Percentiles rank a stretch among this genome's conserved stretches.
These are phyloP conservation scores for Drosophila suboccidentalis DNA, from an alignment of 2,888 invertebrate species.

Conservation along the genomic window DNA sequence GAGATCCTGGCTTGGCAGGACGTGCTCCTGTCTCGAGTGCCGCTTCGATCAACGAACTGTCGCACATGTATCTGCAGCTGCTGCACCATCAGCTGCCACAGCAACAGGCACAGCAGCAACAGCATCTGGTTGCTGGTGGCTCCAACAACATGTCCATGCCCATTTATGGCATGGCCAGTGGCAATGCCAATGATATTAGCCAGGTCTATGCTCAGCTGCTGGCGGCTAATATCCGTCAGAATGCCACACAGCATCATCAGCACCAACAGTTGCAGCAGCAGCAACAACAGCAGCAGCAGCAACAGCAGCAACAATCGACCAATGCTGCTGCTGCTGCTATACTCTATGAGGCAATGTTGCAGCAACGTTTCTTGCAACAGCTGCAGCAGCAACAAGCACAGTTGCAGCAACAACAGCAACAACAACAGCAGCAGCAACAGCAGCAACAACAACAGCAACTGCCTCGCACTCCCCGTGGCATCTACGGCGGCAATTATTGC, in stretches of 20 bases:
- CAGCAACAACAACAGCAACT: conserved; percentile 17
- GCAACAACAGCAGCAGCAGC: conserved; percentile 20
- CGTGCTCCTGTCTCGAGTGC: background rate
- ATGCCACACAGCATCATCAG: conserved; percentile 25
- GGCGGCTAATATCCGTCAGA: conserved; percentile 37
- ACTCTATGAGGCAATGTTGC: conserved; percentile 45
- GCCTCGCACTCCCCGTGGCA: conserved; percentile 41
- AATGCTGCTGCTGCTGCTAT: conserved; percentile 35
- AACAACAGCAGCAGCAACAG: conserved; percentile 18
- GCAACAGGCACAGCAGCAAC: conserved; percentile 39
- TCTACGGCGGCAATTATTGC: conserved; percentile 47
- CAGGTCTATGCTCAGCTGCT: conserved; percentile 43
- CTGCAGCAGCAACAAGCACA: conserved; percentile 31
- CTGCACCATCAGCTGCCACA: conserved; percentile 38
- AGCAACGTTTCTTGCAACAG: conserved; percentile 35
- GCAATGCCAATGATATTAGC: conserved; percentile 10
- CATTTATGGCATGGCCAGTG: conserved; percentile 11
- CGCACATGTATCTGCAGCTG: conserved; percentile 28
- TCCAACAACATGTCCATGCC: conserved; percentile 30
- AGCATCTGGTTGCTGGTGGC: conserved; percentile 26
- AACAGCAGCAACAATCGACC: conserved; percentile 24
- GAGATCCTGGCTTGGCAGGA: background rate
- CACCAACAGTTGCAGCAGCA: conserved; percentile 21
- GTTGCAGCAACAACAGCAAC: conserved; percentile 20
- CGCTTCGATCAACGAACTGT: conserved; percentile 10